Base-by-base conservation (phyloP, 2,797 vertebrate genomes). In the Artibeus jamaicensis region DNA sequence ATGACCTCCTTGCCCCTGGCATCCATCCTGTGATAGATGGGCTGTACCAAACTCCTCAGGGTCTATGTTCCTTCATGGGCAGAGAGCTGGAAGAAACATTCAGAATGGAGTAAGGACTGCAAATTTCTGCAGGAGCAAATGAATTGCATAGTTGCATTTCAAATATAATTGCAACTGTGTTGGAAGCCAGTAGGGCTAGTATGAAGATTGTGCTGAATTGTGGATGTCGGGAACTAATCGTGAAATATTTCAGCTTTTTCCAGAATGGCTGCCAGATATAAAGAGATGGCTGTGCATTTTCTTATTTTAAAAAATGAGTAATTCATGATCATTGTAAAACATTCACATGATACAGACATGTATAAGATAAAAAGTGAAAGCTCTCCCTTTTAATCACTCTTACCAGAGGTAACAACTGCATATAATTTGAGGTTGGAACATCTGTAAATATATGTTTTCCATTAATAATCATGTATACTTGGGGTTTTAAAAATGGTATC, bases 1-100 rank as follows among this genome's bases (percentile, higher is more conserved):
- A 97, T 96, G 87, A 97, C 94, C 90, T 96, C 57, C 77, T 92
- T 81, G 95, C 94, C 90, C 78, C 46, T 84, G 86, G 94, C 95
- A 92, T 79, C 55, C 42, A 79, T 68, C 79, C 77, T 65, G 39
- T 92, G 95, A 97, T 94, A 77, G 92, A 97, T 86, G 32, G 73
- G 76, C 65, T 94, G 46, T 32, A 57, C 57, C 68, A 83, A 32
- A 86, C 24, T 97, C 94, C 92, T 89, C 65, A 92, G 92, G 92
- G 68, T 93, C 44, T 50, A 8, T 24, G 70, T 81, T 92, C 55
- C 73, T 88, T 92, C 85, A 79, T 68, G 71, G 29, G 92, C 34
- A 90, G 85, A 76, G 62, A 93, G 57, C 68, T 93, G 50, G 26
- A 82, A 97, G 87, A 95, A 94, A 73, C 73, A 94, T 73, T 86